Conservation (phyloP, 2,797 vertebrate species). For the Picus viridis region DNA sequence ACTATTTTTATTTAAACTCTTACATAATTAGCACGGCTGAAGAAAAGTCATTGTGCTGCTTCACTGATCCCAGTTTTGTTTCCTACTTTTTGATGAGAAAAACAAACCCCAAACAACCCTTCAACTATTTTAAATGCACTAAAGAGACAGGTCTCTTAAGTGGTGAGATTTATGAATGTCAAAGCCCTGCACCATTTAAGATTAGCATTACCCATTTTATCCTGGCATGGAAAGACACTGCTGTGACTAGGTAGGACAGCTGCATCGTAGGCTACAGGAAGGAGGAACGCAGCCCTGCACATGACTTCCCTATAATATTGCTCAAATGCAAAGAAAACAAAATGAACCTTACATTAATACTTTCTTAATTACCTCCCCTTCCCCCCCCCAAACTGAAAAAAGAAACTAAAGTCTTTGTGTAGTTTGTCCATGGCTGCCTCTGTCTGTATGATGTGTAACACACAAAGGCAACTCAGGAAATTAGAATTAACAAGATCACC, state of each 20-base stretch:
- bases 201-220: slow-evolving; percentile 40
- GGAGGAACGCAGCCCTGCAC: neutral
- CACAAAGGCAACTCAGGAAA: neutral
- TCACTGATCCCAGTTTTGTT: neutral
- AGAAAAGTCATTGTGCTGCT: neutral
- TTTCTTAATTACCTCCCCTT: neutral
- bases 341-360: neutral
- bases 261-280: slow-evolving; percentile 21
- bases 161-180: slow-evolving; percentile 51
- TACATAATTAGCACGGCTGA: neutral
- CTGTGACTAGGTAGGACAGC: slow-evolving; percentile 61
- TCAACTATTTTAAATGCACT: slow-evolving; percentile 24
- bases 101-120: neutral
- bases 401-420: neutral
- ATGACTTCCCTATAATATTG: neutral
- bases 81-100: neutral
- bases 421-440: neutral
- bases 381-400: neutral
- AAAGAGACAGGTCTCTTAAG: slow-evolving; percentile 50
- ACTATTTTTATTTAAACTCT: neutral
- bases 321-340: slow-evolving; percentile 7
- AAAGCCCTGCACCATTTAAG: slow-evolving; percentile 35
- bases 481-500: neutral
- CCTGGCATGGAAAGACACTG: slow-evolving; percentile 20
- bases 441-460: neutral